These are phyloP conservation scores for Microcebus lehilahytsara DNA, from an alignment of 2,113 vertebrate species.

Conservation along the genomic window DNA sequence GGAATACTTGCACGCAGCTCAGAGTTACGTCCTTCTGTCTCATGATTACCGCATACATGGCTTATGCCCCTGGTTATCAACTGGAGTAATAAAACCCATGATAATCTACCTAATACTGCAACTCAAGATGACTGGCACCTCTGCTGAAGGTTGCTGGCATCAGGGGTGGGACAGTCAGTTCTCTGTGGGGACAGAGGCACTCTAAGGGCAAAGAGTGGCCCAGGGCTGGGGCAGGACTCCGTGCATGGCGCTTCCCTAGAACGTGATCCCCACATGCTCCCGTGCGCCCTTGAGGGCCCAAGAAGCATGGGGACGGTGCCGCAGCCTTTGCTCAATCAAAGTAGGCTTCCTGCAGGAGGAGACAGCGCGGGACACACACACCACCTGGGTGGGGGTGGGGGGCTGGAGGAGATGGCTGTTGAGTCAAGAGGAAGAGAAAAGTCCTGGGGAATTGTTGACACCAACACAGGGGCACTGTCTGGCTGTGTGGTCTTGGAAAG, in stretches of 20 bases:
- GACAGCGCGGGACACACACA: rapidly evolving
- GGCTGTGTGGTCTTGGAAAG: neutral
- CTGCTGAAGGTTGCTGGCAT: neutral
- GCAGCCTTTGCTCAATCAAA: neutral
- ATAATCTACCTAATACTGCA: neutral
- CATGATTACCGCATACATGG: neutral
- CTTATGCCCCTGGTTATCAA: slow-evolving; percentile 23
- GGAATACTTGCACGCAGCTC: neutral
- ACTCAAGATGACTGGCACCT: neutral
- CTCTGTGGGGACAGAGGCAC: neutral
- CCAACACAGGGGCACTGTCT: neutral
- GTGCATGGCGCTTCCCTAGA: rapidly evolving
- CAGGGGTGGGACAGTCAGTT: neutral
- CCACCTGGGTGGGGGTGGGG: neutral
- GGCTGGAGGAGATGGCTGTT: neutral
- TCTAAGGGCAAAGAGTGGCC: neutral
- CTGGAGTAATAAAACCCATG: slow-evolving; percentile 32
- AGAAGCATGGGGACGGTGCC: neutral
- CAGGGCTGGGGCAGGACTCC: neutral
- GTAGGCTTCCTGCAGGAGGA: neutral
- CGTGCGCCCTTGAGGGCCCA: neutral
- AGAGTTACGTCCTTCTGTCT: slow-evolving; percentile 15
- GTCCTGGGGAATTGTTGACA: neutral
- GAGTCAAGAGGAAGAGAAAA: neutral
- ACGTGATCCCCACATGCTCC: rapidly evolving